Evolutionary conservation across 2,113 vertebrate genomes (phyloP).

Genomic region (Salminus brasiliensis): DNA sequence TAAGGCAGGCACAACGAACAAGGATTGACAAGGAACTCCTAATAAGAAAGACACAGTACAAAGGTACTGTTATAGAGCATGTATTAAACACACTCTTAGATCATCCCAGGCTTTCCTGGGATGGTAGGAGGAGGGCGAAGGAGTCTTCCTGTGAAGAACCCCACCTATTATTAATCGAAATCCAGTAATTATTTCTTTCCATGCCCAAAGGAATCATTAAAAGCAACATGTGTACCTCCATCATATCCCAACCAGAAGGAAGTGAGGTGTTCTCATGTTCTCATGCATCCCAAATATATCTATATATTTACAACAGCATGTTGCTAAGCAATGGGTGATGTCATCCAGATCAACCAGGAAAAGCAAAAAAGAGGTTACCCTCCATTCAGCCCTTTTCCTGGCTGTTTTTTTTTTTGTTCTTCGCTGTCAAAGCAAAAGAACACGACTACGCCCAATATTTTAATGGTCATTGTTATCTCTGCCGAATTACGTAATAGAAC

Average conservation of each 20-base stretch:
- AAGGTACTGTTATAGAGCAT: neutral
- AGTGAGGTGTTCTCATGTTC: conserved; percentile 55
- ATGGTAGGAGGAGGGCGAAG: neutral
- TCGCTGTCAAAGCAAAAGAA: conserved; percentile 25
- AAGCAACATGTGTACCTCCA: conserved; percentile 14
- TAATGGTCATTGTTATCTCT: conserved; percentile 45
- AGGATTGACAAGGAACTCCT: neutral
- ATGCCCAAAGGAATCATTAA: conserved; percentile 28
- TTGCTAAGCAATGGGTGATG: conserved; percentile 52
- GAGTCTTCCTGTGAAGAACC: neutral
- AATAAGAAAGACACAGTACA: neutral
- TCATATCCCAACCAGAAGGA: conserved; percentile 20
- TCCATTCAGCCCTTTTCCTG: conserved; percentile 40
- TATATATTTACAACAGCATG: conserved; percentile 56
- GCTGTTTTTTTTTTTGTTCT: conserved; percentile 29
- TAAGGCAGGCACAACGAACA: neutral
- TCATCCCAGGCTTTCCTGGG: conserved; percentile 16
- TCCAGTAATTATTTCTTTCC: conserved; percentile 41
- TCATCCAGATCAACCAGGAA: conserved; percentile 51
- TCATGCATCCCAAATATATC: conserved; percentile 50
- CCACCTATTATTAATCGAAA: conserved; percentile 34
- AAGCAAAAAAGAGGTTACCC: conserved; percentile 33
- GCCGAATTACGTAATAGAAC: conserved; percentile 34
- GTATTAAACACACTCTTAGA: conserved; percentile 9
- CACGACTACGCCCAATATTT: conserved; percentile 31